A percentile compares a stretch with the other conserved stretches of the same genome.
Evolutionary conservation across 2,797 vertebrate species (phyloP).

Genomic region (Micromesistius poutassou): DNA sequence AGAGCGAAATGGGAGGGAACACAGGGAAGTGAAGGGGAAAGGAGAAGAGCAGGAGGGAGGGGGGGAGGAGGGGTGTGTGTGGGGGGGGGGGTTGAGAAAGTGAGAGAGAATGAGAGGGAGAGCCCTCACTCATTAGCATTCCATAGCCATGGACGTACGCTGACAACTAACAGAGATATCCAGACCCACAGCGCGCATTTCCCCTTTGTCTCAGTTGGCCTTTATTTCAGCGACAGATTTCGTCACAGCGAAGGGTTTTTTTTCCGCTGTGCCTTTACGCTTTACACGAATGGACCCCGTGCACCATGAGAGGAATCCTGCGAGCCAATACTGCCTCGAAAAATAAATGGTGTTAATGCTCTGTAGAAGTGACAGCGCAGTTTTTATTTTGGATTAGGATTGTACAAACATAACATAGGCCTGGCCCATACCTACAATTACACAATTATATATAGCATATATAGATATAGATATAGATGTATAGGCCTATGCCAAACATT

Average conservation of each 20-base stretch:
- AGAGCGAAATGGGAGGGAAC: conserved; percentile 11
- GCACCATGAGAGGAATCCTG: conserved; percentile 47
- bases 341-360: conserved; percentile 52
- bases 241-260: conserved; percentile 72
- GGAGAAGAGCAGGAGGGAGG: conserved; percentile 14
- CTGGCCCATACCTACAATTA: too few relatives aligned
- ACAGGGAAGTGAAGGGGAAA: conserved; percentile 39
- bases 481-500: not conserved
- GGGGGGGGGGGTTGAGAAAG: conserved; percentile 19
- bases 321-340: conserved; percentile 28
- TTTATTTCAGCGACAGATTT: conserved; percentile 77
- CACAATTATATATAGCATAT: not conserved
- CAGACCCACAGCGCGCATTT: conserved; percentile 78
- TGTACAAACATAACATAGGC: not conserved
- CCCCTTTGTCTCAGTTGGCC: conserved; percentile 79
- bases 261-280: conserved; percentile 37
- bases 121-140: conserved; percentile 85
- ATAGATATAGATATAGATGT: not conserved
- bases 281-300: conserved; percentile 51
- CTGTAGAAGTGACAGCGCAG: conserved; percentile 69
- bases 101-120: conserved; percentile 24
- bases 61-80: conserved; percentile 33
- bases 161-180: conserved; percentile 97
- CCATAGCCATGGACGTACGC: conserved; percentile 83
- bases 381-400: conserved; percentile 23